Conservation (phyloP, 1,140 invertebrate species). For the Drosophila orena region DNA sequence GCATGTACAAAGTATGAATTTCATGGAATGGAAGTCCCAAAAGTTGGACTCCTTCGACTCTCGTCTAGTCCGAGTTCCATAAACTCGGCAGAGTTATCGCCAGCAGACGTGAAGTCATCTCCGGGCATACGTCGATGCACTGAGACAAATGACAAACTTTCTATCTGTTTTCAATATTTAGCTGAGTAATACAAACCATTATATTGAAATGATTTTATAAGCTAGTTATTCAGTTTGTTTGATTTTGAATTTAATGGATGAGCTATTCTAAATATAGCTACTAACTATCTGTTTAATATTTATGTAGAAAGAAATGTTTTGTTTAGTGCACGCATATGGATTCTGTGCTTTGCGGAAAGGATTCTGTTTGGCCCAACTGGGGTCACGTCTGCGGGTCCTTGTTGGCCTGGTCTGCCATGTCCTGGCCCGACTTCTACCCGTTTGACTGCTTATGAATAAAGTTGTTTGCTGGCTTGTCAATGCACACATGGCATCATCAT, state of each 20-base stretch:
- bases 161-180: too few species aligned
- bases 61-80: constrained; percentile 44
- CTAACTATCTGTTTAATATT: too few species aligned
- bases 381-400: constrained; percentile 60
- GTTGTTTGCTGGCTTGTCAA: constrained; percentile 77
- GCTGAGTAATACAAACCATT: too few species aligned
- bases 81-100: constrained; percentile 77
- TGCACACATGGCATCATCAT: constrained; percentile 57
- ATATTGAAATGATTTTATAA: too few species aligned
- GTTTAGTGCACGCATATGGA: constrained; percentile 26
- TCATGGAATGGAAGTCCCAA: constrained; percentile 10
- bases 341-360: constrained; percentile 14
- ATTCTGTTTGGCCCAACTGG: constrained; percentile 56
- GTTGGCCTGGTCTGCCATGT: constrained; percentile 16
- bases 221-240: too few species aligned
- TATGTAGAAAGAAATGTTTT: neutral
- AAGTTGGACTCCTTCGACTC: neutral
- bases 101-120: constrained; percentile 80
- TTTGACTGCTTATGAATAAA: constrained; percentile 80
- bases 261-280: too few species aligned
- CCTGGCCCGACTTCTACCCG: constrained; percentile 38
- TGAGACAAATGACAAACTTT: neutral
- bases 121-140: constrained; percentile 23
- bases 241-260: too few species aligned
- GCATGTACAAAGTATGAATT: constrained; percentile 23